Evolutionary conservation across 2,888 invertebrate species (phyloP).

Genomic region (Clepsis dumicolana): DNA sequence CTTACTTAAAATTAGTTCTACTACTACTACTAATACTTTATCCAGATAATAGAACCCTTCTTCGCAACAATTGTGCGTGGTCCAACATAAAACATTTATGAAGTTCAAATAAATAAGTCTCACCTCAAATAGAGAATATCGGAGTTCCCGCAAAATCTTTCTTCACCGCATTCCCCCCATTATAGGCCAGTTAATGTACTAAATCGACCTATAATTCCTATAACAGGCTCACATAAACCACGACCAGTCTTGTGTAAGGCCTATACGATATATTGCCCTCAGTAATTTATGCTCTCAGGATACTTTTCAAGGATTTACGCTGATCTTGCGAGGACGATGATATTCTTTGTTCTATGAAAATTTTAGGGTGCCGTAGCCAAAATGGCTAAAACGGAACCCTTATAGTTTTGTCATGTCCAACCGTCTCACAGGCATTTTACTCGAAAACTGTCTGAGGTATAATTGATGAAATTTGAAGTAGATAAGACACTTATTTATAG

Average conservation of each 20-base stretch:
- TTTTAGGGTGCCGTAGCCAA: background rate
- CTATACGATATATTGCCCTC: constrained; percentile 17
- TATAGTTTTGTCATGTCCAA: too few relatives aligned
- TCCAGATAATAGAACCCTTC: too few relatives aligned
- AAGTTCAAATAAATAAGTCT: background rate
- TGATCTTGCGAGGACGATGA: constrained; percentile 6
- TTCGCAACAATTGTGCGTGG: too few relatives aligned
- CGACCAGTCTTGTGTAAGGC: constrained; percentile 4
- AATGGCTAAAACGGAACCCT: too few relatives aligned
- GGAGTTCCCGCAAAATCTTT: background rate
- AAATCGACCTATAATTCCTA: constrained; percentile 29
- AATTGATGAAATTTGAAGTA: too few relatives aligned
- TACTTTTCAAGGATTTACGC: constrained; percentile 22
- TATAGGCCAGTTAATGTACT: constrained; percentile 16
- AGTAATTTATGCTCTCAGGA: constrained; percentile 32
- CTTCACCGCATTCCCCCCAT: constrained; percentile 4
- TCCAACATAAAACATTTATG: background rate
- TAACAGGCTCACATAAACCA: constrained; percentile 12
- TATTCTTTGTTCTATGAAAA: constrained; percentile 3
- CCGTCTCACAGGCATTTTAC: too few relatives aligned
- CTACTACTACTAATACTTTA: too few relatives aligned
- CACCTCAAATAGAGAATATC: background rate
- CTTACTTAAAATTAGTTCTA: too few relatives aligned
- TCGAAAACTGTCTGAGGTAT: too few relatives aligned
- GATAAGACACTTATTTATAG: too few relatives aligned